A percentile compares a stretch with the other conserved stretches of the same genome.
Evolutionary conservation across 2,113 vertebrate genomes (phyloP).

Genomic region (Callocephalon fimbriatum): DNA sequence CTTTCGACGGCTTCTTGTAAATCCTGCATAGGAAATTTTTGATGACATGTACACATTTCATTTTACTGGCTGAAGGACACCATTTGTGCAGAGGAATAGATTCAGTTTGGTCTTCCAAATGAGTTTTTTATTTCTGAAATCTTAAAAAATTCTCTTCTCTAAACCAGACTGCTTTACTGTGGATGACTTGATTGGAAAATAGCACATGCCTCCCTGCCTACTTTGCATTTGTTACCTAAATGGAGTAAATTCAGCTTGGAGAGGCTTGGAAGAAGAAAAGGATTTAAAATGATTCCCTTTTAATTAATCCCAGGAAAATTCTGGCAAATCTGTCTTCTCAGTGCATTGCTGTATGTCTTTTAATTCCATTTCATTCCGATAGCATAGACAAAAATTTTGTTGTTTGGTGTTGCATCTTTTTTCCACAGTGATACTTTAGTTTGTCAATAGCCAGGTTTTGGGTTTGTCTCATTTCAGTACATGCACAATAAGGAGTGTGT

Average conservation of each 20-base stretch:
- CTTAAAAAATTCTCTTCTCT: background rate
- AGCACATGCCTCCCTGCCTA: background rate
- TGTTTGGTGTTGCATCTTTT: background rate
- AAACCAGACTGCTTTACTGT: background rate
- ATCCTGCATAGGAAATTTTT: background rate
- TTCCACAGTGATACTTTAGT: background rate
- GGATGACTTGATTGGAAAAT: background rate
- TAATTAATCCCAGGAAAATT: conserved; percentile 38
- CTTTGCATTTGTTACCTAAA: background rate
- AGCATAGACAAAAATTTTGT: rapidly evolving
- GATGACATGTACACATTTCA: background rate
- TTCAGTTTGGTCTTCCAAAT: background rate
- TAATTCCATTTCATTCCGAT: background rate
- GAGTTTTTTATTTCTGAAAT: background rate
- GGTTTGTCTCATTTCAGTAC: background rate
- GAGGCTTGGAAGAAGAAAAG: background rate
- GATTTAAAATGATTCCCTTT: background rate
- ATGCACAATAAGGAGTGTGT: background rate
- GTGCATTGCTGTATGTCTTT: background rate
- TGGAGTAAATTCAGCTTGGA: background rate
- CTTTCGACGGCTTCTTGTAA: background rate
- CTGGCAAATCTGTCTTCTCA: conserved; percentile 3
- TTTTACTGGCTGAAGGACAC: background rate
- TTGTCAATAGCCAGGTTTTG: background rate
- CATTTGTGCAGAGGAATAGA: background rate